Conservation (phyloP, 2,797 vertebrate genomes). For the Rhodeus uyekii region DNA sequence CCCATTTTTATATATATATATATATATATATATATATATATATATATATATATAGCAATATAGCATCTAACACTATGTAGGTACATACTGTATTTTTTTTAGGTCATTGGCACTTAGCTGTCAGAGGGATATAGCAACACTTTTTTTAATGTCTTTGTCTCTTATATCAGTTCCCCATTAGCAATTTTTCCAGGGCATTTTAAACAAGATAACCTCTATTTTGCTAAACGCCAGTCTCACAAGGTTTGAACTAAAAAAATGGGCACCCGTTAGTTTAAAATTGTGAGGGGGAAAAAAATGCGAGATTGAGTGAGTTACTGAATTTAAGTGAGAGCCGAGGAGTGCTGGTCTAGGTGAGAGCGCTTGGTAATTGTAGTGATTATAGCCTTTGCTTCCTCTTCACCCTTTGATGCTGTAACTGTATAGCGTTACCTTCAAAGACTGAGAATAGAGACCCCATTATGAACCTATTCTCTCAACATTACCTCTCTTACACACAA, state of each 20-base stretch:
- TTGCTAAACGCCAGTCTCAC: slow-evolving; percentile 1
- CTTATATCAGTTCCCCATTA: slow-evolving; percentile 14
- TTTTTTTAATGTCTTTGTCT: background rate
- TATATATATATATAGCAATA: too few species aligned
- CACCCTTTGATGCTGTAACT: slow-evolving; percentile 50
- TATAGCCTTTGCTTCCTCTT: slow-evolving; percentile 72
- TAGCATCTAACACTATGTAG: too few species aligned
- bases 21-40: too few species aligned
- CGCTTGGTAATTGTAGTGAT: slow-evolving; percentile 62
- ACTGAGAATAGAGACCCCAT: slow-evolving; percentile 48
- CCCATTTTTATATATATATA: too few species aligned
- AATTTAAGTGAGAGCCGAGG: slow-evolving; percentile 36
- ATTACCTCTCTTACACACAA: slow-evolving; percentile 24
- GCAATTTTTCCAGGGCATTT: slow-evolving; percentile 10
- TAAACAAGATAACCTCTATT: slow-evolving; percentile 9
- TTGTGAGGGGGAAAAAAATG: background rate
- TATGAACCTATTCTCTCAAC: slow-evolving; percentile 47
- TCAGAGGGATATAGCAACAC: background rate
- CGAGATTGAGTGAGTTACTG: slow-evolving; percentile 23
- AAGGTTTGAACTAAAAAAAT: background rate
- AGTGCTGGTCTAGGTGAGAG: slow-evolving; percentile 32
- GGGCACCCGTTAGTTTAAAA: slow-evolving; percentile 18
- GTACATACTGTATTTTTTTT: background rate
- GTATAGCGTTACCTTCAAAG: slow-evolving; percentile 47
- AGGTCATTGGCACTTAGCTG: background rate